A percentile compares a stretch with the other conserved stretches of the same genome.
phyloP scores from a whole-genome alignment of 2,113 vertebrate species.

The Mesitornis unicolor region DNA sequence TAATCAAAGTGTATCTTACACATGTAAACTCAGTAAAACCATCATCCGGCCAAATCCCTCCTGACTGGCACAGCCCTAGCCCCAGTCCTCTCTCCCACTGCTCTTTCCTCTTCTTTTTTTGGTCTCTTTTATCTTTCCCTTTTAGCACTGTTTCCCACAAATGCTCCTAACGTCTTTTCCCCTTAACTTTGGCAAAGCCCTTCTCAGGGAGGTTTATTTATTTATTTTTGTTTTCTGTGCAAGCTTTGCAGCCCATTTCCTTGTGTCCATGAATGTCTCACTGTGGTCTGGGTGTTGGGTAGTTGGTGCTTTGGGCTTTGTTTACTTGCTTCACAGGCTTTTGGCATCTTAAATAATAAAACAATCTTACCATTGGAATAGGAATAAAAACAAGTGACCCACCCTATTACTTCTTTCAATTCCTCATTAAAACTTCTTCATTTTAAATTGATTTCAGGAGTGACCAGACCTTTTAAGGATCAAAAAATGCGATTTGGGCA shows the following conservation, averaged over 20 bases:
- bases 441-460: background rate
- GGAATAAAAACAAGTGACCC: background rate
- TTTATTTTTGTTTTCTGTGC: too few species aligned
- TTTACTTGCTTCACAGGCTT: background rate
- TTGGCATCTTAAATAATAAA: background rate
- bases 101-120: background rate
- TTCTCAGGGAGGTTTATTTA: background rate
- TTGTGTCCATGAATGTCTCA: background rate
- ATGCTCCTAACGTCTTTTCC: background rate
- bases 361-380: background rate
- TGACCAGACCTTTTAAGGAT: background rate
- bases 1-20: constrained; percentile 48
- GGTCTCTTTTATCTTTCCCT: background rate
- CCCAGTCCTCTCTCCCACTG: background rate
- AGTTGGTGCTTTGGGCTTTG: background rate
- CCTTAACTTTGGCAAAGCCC: background rate
- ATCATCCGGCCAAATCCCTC: constrained; percentile 33
- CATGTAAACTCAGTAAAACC: background rate
- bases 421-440: background rate
- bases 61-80: background rate
- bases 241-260: background rate
- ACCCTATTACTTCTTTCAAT: background rate
- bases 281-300: background rate
- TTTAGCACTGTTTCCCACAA: constrained; percentile 8
- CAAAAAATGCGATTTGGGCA: background rate